Base-by-base conservation (phyloP, 2,888 invertebrate species). In the Drosophila neoperkinsi region DNA sequence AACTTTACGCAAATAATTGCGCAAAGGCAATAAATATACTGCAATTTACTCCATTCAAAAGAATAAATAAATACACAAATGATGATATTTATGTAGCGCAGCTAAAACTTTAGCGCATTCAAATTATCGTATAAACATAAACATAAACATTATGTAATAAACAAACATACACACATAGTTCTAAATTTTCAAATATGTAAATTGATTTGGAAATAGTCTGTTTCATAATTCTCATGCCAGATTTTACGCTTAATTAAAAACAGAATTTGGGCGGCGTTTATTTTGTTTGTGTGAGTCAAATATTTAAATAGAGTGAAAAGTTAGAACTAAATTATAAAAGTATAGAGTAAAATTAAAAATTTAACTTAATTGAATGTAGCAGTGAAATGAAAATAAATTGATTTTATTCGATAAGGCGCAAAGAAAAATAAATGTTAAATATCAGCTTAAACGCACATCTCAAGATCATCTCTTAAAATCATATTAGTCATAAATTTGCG, bases 191-290 rank as follows among this genome's bases (percentile, higher is more conserved):
- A 41, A 63, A 3, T 43, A 55, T 36, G 31, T 38, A 38, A 25
- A 18, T 49, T 69, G 57, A 62, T 70, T 71, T 62, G 21, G 53
- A 67, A 71, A 77, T 60, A 55, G 49, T 63, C 3, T 28, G 46
- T 43, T 18, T 36, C 11, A 25, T 46, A 46, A 46, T 46, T 25
- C 9, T 16, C 50, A 51, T 11, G 56, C 13, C 25, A 57, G 63
- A 75, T 74, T 75, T 61, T 66, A 65, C 71, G 74, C 77, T 71
- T 80, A 86, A 86, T 86, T 88, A 77, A 79, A 75, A 75, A 71
- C 55, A 4, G 59, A 78, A 77, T 79, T 81, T 69, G 52, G 75
- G 64, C 59, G 57, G 61, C 56, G 68, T 75, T 88, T 74, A 81
- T 74, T 74, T 58, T 64, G 49, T 74, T 74, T 77, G 55, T 60